Conservation (phyloP, 2,113 vertebrate species). For the Rhadina sibilatrix region DNA sequence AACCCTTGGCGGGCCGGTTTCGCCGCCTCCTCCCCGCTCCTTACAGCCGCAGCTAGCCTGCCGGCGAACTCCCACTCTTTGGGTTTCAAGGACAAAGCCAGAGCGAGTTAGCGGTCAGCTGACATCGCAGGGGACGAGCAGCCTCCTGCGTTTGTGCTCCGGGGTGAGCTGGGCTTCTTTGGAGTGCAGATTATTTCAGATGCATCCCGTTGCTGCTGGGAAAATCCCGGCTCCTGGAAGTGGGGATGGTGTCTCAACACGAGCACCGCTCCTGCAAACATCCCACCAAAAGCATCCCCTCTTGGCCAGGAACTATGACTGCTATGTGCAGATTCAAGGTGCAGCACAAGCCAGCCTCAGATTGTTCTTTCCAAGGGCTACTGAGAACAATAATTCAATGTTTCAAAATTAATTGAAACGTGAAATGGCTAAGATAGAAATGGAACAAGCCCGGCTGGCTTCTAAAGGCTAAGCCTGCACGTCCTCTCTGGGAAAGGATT, state of each 20-base stretch:
- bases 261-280: neutral
- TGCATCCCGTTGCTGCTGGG: neutral
- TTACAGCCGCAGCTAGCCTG: neutral
- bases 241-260: neutral
- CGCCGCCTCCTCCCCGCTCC: neutral
- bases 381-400: neutral
- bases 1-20: conserved; percentile 46
- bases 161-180: neutral
- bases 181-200: neutral
- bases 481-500: neutral
- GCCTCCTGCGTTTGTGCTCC: neutral
- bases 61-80: neutral
- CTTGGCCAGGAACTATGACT: neutral
- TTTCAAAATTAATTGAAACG: conserved; percentile 24
- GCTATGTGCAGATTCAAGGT: neutral
- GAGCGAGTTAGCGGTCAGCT: neutral
- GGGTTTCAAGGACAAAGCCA: conserved; percentile 41
- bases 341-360: neutral
- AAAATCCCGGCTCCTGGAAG: neutral
- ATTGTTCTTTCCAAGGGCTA: neutral
- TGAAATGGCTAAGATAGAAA: neutral
- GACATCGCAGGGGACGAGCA: neutral
- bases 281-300: neutral
- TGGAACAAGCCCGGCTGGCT: neutral
- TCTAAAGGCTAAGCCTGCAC: neutral